These are phyloP conservation scores for Punctoribates punctum DNA, from an alignment of 2,888 invertebrate species.

Conservation along the genomic window DNA sequence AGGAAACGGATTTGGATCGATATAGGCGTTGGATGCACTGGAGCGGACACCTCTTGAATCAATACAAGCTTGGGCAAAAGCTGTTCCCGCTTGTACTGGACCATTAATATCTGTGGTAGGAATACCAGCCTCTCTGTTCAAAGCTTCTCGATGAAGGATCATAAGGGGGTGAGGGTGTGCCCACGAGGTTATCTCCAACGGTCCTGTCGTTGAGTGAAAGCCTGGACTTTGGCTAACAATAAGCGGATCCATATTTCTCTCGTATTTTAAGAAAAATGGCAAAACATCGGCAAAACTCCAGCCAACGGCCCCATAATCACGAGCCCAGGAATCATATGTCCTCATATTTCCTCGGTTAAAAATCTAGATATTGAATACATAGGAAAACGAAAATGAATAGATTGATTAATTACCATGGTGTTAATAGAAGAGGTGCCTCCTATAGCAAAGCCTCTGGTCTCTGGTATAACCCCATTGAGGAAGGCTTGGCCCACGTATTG, in stretches of 20 bases:
- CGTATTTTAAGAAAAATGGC: background rate
- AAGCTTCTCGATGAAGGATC: background rate
- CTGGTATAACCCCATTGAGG: slow-evolving; percentile 52
- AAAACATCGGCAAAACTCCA: slow-evolving; percentile 36
- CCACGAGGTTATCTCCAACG: background rate
- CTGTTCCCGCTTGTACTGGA: background rate
- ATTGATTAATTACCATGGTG: slow-evolving; percentile 67
- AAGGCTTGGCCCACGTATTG: slow-evolving; percentile 54
- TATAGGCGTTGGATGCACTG: slow-evolving; percentile 1
- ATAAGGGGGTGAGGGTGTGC: background rate
- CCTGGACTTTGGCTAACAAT: background rate
- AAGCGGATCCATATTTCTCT: background rate
- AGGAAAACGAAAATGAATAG: no score
- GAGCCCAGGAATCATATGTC: slow-evolving; percentile 8
- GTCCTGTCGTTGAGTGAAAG: background rate
- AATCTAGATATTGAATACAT: no score
- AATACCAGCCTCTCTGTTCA: background rate
- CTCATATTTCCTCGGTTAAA: slow-evolving; percentile 3
- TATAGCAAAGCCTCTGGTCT: slow-evolving; percentile 84
- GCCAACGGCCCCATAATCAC: slow-evolving; percentile 63
- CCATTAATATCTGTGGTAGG: background rate
- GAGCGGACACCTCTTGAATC: background rate
- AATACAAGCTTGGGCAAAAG: background rate
- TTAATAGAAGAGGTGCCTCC: slow-evolving; percentile 83
- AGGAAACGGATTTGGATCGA: background rate